phyloP scores from a whole-genome alignment of 2,797 vertebrate genomes.

The Sebastes itinus region DNA sequence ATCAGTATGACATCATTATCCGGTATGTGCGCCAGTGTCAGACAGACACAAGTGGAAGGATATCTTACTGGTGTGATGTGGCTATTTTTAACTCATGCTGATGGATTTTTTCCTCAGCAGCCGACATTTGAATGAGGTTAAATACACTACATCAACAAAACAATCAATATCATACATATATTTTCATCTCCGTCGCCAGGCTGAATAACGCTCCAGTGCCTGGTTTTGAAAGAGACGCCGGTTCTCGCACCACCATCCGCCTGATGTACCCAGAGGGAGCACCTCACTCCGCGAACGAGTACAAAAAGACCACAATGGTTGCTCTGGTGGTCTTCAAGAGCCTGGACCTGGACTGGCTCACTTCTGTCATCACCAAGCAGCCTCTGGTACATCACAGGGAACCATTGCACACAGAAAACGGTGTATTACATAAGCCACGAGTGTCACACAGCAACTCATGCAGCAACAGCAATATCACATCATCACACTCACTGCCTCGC shows the following conservation, averaged over 20 bases:
- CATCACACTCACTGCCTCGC: constrained; percentile 9
- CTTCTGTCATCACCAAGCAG: constrained; percentile 79
- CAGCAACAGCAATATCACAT: neutral
- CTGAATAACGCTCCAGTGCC: constrained; percentile 84
- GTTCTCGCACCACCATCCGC: constrained; percentile 83
- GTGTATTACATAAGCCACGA: constrained; percentile 25
- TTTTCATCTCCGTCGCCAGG: constrained; percentile 80
- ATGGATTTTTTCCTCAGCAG: neutral
- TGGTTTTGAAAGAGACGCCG: constrained; percentile 81
- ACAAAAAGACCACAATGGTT: constrained; percentile 73
- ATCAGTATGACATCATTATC: constrained; percentile 83
- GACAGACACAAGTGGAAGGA: neutral
- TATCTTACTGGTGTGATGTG: neutral
- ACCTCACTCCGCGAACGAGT: constrained; percentile 72
- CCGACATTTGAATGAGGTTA: neutral
- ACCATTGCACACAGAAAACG: constrained; percentile 21
- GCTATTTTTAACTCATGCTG: neutral
- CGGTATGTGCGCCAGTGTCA: constrained; percentile 63
- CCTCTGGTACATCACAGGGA: constrained; percentile 73
- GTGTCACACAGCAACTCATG: neutral
- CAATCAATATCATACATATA: constrained; percentile 42
- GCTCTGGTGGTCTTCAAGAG: constrained; percentile 84
- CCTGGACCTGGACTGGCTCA: constrained; percentile 84
- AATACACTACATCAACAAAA: neutral
- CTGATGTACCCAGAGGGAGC: constrained; percentile 85